These are phyloP conservation scores for Conomelus anceps DNA, from an alignment of 2,888 invertebrate species.

Conservation along the genomic window DNA sequence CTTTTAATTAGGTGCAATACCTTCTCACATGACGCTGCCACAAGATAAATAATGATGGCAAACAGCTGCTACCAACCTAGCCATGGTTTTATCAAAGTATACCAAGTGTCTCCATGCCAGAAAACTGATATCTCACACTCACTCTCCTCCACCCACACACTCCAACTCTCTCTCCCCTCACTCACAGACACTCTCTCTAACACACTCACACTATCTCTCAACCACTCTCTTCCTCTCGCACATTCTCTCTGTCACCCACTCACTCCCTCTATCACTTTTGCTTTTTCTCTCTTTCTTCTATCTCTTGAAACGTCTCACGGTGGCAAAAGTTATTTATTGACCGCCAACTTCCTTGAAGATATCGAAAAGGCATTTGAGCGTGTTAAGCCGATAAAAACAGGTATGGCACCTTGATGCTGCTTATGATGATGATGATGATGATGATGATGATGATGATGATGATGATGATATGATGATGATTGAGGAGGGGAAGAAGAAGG, in stretches of 20 bases:
- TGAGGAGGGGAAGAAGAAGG: not conserved
- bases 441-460: too few relatives aligned
- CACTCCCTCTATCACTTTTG: too few relatives aligned
- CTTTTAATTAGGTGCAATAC: not conserved
- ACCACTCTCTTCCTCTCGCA: not conserved
- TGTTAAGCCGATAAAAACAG: not conserved
- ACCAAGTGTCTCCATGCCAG: not conserved
- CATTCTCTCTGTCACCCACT: not conserved
- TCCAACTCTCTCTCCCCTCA: not conserved
- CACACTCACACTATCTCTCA: too few relatives aligned
- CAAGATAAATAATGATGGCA: not conserved
- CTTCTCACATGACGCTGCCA: not conserved
- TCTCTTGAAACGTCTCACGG: not conserved
- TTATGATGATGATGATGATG: too few relatives aligned
- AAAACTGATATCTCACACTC: not conserved
- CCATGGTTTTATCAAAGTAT: too few relatives aligned
- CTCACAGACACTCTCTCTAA: too few relatives aligned
- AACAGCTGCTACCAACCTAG: not conserved
- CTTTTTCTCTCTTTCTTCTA: not conserved
- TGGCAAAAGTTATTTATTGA: too few relatives aligned
- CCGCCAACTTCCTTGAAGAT: too few relatives aligned
- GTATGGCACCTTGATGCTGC: not conserved
- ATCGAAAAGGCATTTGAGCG: too few relatives aligned
- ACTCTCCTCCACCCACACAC: not conserved
- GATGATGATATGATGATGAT: not conserved